These are phyloP conservation scores for Spilarctia lutea DNA, from an alignment of 2,888 invertebrate species.

Conservation along the genomic window DNA sequence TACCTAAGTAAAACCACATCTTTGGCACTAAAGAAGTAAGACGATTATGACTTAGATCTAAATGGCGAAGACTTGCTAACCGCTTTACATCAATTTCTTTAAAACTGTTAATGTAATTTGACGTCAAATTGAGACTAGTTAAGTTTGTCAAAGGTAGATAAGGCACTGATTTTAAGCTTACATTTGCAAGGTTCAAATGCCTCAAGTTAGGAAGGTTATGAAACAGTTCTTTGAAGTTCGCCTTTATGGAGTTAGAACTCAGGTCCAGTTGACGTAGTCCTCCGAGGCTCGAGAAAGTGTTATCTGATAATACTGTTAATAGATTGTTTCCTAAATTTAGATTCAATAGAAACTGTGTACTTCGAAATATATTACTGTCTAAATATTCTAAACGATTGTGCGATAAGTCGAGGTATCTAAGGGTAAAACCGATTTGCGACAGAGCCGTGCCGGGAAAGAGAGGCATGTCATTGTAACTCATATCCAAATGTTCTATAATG, in stretches of 20 bases:
- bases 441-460: conserved; percentile 93
- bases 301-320: conserved; percentile 94
- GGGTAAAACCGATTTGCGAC: conserved; percentile 92
- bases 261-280: conserved; percentile 93
- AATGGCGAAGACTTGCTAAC: conserved; percentile 89
- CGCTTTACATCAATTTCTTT: conserved; percentile 91
- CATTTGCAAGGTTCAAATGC: conserved; percentile 91
- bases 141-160: conserved; percentile 92
- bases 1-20: conserved; percentile 90
- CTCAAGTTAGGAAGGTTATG: conserved; percentile 94
- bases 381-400: conserved; percentile 94
- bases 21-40: conserved; percentile 91
- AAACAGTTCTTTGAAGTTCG: conserved; percentile 95
- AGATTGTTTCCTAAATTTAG: conserved; percentile 93
- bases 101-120: conserved; percentile 91
- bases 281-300: conserved; percentile 94
- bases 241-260: conserved; percentile 92
- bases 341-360: conserved; percentile 92
- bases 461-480: conserved; percentile 92
- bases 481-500: conserved; percentile 92
- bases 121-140: conserved; percentile 92
- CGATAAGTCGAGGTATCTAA: conserved; percentile 92
- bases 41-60: conserved; percentile 93
- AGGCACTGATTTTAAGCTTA: conserved; percentile 92
- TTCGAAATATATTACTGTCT: conserved; percentile 95